Evolutionary conservation across 2,888 invertebrate genomes (phyloP).

Genomic region (Oasisia sp.): DNA sequence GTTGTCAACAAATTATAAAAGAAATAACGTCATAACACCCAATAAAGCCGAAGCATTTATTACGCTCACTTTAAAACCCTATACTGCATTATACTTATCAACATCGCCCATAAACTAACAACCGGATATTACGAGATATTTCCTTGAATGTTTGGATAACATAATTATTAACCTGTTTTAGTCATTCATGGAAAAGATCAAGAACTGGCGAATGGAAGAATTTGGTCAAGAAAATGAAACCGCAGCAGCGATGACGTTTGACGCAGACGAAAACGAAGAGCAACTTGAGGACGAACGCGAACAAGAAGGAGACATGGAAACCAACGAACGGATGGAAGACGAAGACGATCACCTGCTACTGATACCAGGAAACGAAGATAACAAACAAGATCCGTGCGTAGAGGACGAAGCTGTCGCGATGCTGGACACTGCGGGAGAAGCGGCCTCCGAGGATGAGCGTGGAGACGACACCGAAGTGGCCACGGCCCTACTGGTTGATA

Average conservation of each 20-base stretch:
- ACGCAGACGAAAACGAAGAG: background rate
- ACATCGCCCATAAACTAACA: background rate
- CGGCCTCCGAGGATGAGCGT: background rate
- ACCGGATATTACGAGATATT: background rate
- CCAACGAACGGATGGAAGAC: background rate
- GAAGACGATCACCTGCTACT: background rate
- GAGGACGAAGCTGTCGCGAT: background rate
- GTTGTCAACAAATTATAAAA: background rate
- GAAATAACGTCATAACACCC: background rate
- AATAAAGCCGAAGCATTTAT: background rate
- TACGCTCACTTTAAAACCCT: background rate
- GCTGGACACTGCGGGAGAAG: background rate
- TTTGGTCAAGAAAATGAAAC: background rate
- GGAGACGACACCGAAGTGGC: background rate
- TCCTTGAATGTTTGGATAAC: background rate
- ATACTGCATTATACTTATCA: background rate
- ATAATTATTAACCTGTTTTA: background rate
- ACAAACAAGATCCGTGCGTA: background rate
- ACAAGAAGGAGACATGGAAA: background rate
- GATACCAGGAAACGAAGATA: background rate
- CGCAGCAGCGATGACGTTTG: background rate
- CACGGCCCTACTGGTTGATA: background rate
- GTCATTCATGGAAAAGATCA: constrained; percentile 17
- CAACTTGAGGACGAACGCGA: background rate
- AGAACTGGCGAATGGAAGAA: background rate